A percentile compares a stretch with the other conserved stretches of the same genome.
Evolutionary conservation across 2,888 invertebrate genomes (phyloP).

Genomic region (Chelonus formosanus): DNA sequence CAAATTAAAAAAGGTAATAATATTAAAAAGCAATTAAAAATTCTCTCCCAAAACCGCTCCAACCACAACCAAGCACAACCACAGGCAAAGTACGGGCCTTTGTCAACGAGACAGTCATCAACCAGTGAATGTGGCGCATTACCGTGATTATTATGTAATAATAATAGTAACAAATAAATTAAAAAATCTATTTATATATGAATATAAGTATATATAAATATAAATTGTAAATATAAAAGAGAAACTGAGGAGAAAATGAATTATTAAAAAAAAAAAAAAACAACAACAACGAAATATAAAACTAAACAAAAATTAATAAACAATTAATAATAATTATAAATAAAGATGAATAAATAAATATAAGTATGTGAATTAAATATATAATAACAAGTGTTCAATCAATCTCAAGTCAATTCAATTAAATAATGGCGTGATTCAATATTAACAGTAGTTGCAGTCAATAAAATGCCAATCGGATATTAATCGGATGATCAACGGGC

Average conservation of each 20-base stretch:
- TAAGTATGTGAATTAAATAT: conserved; percentile 34
- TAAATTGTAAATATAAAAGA: conserved; percentile 2
- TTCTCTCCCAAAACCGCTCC: conserved; percentile 64
- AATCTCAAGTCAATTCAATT: conserved; percentile 48
- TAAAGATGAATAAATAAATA: conserved; percentile 27
- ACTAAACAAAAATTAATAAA: conserved; percentile 44
- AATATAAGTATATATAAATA: conserved; percentile 41
- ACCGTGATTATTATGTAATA: conserved; percentile 63
- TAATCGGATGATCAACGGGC: conserved; percentile 43
- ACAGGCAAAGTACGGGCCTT: conserved; percentile 64
- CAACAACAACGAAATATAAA: conserved; percentile 22
- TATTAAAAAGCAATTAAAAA: conserved; percentile 62
- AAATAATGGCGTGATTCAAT: conserved; percentile 52
- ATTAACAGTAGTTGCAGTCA: conserved; percentile 55
- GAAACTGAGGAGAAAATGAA: conserved; percentile 1
- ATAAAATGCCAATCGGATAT: conserved; percentile 52
- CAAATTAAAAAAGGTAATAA: conserved; percentile 62
- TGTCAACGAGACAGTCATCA: conserved; percentile 62
- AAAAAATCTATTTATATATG: conserved; percentile 43
- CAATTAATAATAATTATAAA: conserved; percentile 34
- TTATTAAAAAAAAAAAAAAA: conserved; percentile 32
- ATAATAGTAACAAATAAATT: conserved; percentile 48
- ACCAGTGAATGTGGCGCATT: conserved; percentile 63
- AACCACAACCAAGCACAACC: conserved; percentile 66
- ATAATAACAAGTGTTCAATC: conserved; percentile 51